Conservation (phyloP, 2,888 invertebrate genomes). For the Malthinus seriepunctatus region DNA sequence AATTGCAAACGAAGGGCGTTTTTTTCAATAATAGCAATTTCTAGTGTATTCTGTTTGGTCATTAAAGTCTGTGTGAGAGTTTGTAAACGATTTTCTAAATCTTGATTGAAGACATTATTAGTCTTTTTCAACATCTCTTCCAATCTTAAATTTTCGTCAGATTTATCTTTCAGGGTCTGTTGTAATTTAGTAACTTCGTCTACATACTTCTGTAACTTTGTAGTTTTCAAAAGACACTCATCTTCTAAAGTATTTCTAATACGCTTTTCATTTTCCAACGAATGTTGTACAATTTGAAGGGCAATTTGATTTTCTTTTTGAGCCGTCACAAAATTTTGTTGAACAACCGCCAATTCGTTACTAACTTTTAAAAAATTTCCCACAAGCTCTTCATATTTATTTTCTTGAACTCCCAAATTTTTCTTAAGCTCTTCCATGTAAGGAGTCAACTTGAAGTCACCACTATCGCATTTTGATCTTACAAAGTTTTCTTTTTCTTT, state of each 20-base stretch:
- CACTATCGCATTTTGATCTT: slow-evolving; percentile 30
- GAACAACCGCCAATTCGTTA: slow-evolving; percentile 52
- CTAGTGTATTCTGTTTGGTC: slow-evolving; percentile 83
- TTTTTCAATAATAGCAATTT: slow-evolving; percentile 79
- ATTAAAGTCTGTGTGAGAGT: slow-evolving; percentile 81
- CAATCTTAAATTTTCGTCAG: slow-evolving; percentile 51
- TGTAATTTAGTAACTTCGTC: slow-evolving; percentile 55
- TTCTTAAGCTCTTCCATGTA: slow-evolving; percentile 48
- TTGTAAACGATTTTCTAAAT: slow-evolving; percentile 57
- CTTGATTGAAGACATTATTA: slow-evolving; percentile 56
- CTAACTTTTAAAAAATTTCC: slow-evolving; percentile 57
- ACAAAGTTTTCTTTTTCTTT: slow-evolving; percentile 74
- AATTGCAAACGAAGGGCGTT: slow-evolving; percentile 83
- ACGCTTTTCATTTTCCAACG: slow-evolving; percentile 52
- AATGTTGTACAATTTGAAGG: slow-evolving; percentile 50
- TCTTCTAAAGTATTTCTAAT: slow-evolving; percentile 55
- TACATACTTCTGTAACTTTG: slow-evolving; percentile 54
- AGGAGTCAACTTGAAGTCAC: slow-evolving; percentile 37
- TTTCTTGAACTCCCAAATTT: slow-evolving; percentile 55
- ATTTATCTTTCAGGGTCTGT: slow-evolving; percentile 49
- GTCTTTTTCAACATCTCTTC: slow-evolving; percentile 52
- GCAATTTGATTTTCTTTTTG: slow-evolving; percentile 52
- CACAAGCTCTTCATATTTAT: slow-evolving; percentile 51
- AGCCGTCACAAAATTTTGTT: slow-evolving; percentile 50
- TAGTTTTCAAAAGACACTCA: slow-evolving; percentile 47